Conservation (phyloP, 2,113 vertebrate genomes). For the Sphaerodactylus townsendi region DNA sequence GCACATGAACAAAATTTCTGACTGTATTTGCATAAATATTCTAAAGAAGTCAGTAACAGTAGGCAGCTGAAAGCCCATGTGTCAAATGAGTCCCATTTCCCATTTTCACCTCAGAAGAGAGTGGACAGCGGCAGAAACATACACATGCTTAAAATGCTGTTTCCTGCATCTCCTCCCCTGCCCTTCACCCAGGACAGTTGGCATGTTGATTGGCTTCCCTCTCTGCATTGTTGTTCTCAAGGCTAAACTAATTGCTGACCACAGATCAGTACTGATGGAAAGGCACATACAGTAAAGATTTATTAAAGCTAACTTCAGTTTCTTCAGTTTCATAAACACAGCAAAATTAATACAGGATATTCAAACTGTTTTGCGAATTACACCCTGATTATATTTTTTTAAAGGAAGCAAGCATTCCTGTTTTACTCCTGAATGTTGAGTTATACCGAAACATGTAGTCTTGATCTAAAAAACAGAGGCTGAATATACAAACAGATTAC, state of each 20-base stretch:
- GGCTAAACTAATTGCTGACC: background rate
- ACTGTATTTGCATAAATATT: too few species aligned
- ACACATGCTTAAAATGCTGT: background rate
- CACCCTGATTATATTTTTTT: conserved; percentile 22
- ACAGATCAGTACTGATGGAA: background rate
- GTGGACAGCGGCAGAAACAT: background rate
- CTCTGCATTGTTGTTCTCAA: background rate
- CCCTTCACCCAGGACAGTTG: background rate
- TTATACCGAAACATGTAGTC: background rate
- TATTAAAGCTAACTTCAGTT: too few species aligned
- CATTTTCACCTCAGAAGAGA: background rate
- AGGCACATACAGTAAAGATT: too few species aligned
- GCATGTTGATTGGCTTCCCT: background rate
- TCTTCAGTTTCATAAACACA: background rate
- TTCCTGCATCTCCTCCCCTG: background rate
- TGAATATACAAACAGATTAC: background rate
- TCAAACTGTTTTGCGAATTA: background rate
- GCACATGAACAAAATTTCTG: too few species aligned
- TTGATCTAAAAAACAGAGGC: background rate
- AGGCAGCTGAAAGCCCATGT: background rate
- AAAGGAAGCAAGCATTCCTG: background rate
- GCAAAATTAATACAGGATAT: background rate
- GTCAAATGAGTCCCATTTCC: background rate
- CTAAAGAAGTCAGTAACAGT: too few species aligned
- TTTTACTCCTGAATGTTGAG: background rate